Evolutionary conservation across 2,888 invertebrate genomes (phyloP).

Genomic region (Phorcus lineatus): DNA sequence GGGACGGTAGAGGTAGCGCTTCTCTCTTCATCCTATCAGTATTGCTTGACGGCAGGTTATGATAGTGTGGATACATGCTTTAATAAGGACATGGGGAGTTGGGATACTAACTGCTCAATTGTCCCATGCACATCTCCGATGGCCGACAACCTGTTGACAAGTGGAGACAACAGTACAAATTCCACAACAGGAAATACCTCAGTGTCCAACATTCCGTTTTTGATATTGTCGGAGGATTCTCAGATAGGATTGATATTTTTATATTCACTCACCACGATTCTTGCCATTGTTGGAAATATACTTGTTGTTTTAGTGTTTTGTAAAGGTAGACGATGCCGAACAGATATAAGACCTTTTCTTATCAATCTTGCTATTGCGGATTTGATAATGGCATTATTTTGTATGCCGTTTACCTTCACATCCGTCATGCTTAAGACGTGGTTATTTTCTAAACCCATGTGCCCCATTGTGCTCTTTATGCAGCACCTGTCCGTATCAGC

Average conservation of each 20-base stretch:
- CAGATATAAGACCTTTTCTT: conserved; percentile 81
- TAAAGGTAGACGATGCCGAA: conserved; percentile 71
- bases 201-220: background rate
- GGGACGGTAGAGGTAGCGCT: too few species aligned
- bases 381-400: conserved; percentile 91
- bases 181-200: background rate
- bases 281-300: conserved; percentile 77
- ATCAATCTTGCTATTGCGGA: conserved; percentile 90
- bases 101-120: conserved; percentile 6
- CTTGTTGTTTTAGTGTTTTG: conserved; percentile 77
- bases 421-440: conserved; percentile 76
- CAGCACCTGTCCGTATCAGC: conserved; percentile 77
- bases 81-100: conserved; percentile 6
- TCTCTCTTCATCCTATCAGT: too few species aligned
- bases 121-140: background rate
- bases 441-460: conserved; percentile 77
- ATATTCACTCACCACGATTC: conserved; percentile 76
- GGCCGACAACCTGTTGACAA: background rate
- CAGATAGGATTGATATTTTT: conserved; percentile 68
- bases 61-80: too few species aligned
- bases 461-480: conserved; percentile 77
- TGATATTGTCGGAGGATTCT: conserved; percentile 42
- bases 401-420: conserved; percentile 89
- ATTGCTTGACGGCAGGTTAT: too few species aligned
- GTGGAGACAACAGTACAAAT: background rate